Evolutionary conservation across 2,888 invertebrate genomes (phyloP).

Genomic region (Odontocolon sp.): DNA sequence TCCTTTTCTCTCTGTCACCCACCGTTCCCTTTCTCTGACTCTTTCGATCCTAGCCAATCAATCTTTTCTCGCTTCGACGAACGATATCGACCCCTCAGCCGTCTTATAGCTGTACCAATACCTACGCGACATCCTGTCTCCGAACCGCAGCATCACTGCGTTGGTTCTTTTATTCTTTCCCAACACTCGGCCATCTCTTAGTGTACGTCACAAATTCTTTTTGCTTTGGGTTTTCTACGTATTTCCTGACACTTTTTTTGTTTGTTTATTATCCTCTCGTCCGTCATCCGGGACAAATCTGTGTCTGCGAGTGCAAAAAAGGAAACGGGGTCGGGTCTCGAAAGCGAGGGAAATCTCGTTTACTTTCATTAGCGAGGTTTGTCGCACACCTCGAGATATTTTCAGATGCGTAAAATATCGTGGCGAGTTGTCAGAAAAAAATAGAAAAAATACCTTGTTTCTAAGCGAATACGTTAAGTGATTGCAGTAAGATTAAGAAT

Average conservation of each 20-base stretch:
- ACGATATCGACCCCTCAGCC: conserved; percentile 33
- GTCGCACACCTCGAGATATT: too few relatives aligned
- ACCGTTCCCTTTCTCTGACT: conserved; percentile 20
- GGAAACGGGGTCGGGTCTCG: not conserved
- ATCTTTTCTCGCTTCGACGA: conserved; percentile 50
- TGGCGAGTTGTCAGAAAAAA: too few relatives aligned
- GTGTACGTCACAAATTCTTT: conserved; percentile 22
- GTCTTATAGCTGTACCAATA: not conserved
- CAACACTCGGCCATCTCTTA: not conserved
- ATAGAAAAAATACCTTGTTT: too few relatives aligned
- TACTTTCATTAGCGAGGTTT: too few relatives aligned
- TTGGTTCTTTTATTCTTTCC: conserved; percentile 15
- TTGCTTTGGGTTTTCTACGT: not conserved
- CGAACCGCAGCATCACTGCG: conserved; percentile 20
- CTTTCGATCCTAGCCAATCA: conserved; percentile 53
- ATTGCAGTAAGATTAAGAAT: too few relatives aligned
- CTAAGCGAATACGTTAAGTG: too few relatives aligned
- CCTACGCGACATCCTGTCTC: conserved; percentile 4
- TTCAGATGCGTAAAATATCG: too few relatives aligned
- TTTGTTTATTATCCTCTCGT: not conserved
- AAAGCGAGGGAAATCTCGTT: too few relatives aligned
- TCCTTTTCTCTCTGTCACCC: conserved; percentile 7
- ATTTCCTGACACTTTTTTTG: not conserved
- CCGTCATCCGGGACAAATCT: not conserved
- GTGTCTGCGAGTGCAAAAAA: not conserved